Percentiles rank a stretch among this genome's conserved stretches.
These are phyloP conservation scores for human DNA, from an alignment of 2,113 vertebrate species.

Conservation along the genomic window DNA sequence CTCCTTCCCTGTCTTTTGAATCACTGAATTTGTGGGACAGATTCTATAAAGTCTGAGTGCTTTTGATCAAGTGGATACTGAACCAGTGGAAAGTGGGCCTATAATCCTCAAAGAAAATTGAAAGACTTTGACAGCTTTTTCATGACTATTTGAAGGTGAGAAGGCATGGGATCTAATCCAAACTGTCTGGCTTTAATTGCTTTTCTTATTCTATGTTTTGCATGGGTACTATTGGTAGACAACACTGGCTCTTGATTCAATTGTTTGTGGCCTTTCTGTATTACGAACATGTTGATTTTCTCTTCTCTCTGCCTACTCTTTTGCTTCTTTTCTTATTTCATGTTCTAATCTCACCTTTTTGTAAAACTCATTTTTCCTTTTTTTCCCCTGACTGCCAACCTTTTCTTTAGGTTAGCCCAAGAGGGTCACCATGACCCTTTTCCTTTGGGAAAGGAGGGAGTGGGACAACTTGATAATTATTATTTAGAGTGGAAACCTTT, in stretches of 20 bases:
- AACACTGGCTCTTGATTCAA: background rate
- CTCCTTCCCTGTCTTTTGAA: background rate
- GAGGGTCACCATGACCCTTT: conserved; percentile 41
- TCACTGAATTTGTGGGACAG: background rate
- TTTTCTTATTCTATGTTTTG: background rate
- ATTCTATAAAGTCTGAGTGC: background rate
- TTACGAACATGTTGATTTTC: conserved; percentile 3
- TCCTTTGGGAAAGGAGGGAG: background rate
- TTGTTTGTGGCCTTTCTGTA: background rate
- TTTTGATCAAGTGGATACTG: background rate
- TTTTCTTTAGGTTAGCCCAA: background rate
- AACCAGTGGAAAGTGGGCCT: background rate
- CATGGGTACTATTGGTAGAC: background rate
- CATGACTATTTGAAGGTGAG: background rate
- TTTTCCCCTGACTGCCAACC: background rate
- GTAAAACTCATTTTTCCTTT: background rate
- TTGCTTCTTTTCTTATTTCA: conserved; percentile 10
- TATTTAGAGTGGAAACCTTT: background rate
- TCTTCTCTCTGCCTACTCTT: background rate
- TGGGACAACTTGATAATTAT: background rate
- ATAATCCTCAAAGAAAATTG: background rate
- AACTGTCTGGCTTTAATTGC: background rate
- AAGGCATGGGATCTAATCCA: background rate
- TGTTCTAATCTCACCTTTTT: background rate
- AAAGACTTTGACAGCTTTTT: background rate